Evolutionary conservation across 2,888 invertebrate species (phyloP).

Genomic region (Plutella xylostella): DNA sequence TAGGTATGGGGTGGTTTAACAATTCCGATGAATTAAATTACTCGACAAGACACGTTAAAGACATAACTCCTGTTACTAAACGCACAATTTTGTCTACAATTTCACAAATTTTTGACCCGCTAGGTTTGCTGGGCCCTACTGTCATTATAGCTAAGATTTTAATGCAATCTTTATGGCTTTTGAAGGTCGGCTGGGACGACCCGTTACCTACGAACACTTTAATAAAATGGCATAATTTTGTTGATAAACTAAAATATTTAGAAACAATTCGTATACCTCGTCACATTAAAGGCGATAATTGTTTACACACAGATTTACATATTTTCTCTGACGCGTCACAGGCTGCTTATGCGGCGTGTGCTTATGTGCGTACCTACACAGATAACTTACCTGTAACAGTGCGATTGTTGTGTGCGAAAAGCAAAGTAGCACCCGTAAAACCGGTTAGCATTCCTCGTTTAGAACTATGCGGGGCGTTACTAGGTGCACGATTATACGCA

Average conservation of each 20-base stretch:
- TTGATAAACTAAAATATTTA: neutral
- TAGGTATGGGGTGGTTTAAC: neutral
- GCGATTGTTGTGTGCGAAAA: conserved; percentile 20
- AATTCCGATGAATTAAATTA: neutral
- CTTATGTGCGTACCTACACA: conserved; percentile 16
- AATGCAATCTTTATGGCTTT: neutral
- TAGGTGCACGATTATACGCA: conserved; percentile 17
- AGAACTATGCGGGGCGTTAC: conserved; percentile 23
- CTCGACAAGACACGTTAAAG: neutral
- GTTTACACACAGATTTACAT: conserved; percentile 15
- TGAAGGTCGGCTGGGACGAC: neutral
- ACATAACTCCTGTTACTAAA: neutral
- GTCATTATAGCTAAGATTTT: neutral
- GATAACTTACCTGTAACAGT: conserved; percentile 9
- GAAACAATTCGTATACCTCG: neutral
- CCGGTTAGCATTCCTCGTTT: conserved; percentile 21
- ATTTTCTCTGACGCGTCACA: conserved; percentile 21
- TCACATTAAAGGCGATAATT: neutral
- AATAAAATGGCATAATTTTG: neutral
- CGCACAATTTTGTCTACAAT: neutral
- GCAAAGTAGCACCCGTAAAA: conserved; percentile 21
- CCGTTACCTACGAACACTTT: neutral
- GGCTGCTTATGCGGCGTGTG: conserved; percentile 20
- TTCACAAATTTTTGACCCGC: neutral
- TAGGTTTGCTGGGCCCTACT: neutral